Evolutionary conservation across 1,140 invertebrate genomes (phyloP), one percentile per base, ranked within the genome.

Genomic region (Drosophila ficusphila): DNA sequence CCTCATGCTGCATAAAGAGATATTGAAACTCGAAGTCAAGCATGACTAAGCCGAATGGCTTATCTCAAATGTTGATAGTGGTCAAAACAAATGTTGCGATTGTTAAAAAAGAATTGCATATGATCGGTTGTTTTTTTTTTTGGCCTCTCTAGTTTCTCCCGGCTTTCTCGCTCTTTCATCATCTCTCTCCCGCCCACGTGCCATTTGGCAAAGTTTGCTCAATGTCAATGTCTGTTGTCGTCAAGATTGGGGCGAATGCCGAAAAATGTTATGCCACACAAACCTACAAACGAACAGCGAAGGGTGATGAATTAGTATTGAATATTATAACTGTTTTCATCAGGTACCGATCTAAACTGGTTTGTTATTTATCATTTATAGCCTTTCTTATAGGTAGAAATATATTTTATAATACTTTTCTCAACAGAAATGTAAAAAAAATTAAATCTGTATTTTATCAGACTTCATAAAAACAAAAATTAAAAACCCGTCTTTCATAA

Each of bases 191-290:
- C 46, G 44, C 73, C 79, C 53, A 64, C 81, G 67, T 81, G 82
- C 46, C 60, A 23, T 46, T 85, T 85, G 76, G 57, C 67, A 74
- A 79, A 73, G 31, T 73, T 73, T 58, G 53, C 51, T 73, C 81
- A 85, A 86, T 86, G 81, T 86, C 81, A 85, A 85, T 85, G 76
- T 71, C 76, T 73, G 3, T 60, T 31, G 52, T 31, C 14, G 33
- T 21, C 9, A 25, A 34, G 67, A 62, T 46, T 70, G 44, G 64
- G 64, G 44, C 27, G 44, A 60, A 52, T 62, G 53, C 34, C 54
- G 18, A 71, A 60, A 70, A 60, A 42, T 51, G 46, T 60, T 71
- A 72, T 71, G 36, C 29, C 69, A 71, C 46, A 31, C 44, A 48
- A 7, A 27, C 19, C 12, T 0, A 6, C 47, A 53, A 29, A 27